Conservation (phyloP, 2,113 vertebrate species). For the Gasterosteus nipponicus region DNA sequence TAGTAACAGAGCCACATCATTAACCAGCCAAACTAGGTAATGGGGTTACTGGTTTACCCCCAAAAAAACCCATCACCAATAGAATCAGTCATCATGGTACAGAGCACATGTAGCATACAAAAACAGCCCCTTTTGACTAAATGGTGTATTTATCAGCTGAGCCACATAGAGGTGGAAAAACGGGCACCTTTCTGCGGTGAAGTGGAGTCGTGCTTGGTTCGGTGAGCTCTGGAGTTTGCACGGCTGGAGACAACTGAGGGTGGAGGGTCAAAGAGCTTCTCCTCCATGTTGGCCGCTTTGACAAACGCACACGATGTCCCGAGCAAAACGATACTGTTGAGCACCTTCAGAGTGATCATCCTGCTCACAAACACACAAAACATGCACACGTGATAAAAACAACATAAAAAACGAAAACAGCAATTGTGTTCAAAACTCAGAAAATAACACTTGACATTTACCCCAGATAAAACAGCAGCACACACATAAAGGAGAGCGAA, state of each 20-base stretch:
- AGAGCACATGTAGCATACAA: background rate
- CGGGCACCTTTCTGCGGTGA: conserved; percentile 67
- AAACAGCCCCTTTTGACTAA: background rate
- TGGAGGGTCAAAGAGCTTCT: conserved; percentile 91
- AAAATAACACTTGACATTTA: conserved; percentile 73
- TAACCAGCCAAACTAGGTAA: background rate
- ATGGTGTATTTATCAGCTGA: background rate
- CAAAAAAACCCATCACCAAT: background rate
- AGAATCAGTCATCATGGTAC: background rate
- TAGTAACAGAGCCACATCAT: background rate
- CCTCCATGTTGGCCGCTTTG: conserved; percentile 97
- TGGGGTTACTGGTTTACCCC: background rate
- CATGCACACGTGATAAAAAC: background rate
- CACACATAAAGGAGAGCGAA: conserved; percentile 91
- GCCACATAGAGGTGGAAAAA: background rate
- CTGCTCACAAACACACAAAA: conserved; percentile 74
- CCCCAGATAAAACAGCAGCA: conserved; percentile 96
- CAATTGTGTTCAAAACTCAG: background rate
- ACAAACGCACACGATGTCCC: conserved; percentile 97
- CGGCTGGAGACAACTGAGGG: conserved; percentile 83
- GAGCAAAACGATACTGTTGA: conserved; percentile 95
- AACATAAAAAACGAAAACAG: background rate
- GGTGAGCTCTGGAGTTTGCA: conserved; percentile 82
- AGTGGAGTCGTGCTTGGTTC: conserved; percentile 77
- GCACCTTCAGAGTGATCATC: conserved; percentile 94